Conservation (phyloP, 2,113 vertebrate species). For the Peromyscus leucopus region DNA sequence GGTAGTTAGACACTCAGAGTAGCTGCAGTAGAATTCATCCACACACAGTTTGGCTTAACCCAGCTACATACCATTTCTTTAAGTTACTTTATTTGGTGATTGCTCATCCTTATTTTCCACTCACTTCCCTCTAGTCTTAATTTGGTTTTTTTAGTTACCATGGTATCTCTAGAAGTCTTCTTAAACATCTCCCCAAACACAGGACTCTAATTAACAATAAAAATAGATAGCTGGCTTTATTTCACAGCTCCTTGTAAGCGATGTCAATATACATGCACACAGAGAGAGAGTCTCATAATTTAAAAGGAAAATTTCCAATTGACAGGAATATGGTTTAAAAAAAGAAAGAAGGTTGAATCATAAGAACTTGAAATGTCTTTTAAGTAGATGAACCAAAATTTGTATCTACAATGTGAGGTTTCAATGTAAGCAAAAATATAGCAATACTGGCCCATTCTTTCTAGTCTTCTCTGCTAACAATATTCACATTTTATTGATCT, state of each 20-base stretch:
- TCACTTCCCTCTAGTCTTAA: not conserved
- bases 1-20: not conserved
- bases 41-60: not conserved
- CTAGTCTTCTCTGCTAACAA: too few species aligned
- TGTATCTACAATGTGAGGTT: not conserved
- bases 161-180: not conserved
- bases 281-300: not conserved
- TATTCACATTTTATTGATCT: not conserved
- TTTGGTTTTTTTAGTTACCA: not conserved
- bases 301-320: not conserved
- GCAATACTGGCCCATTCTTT: not conserved
- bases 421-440: not conserved
- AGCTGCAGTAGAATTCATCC: fast-evolving
- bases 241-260: not conserved
- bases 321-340: not conserved
- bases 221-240: not conserved
- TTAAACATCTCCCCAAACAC: not conserved
- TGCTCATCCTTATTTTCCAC: not conserved
- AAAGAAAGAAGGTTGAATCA: not conserved
- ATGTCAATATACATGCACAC: not conserved
- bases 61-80: not conserved
- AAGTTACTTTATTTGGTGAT: not conserved
- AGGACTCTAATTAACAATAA: not conserved
- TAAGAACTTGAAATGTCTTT: not conserved
- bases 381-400: not conserved